Base-by-base conservation (phyloP, 2,113 vertebrate species). In the Pelvicachromis taeniatus region DNA sequence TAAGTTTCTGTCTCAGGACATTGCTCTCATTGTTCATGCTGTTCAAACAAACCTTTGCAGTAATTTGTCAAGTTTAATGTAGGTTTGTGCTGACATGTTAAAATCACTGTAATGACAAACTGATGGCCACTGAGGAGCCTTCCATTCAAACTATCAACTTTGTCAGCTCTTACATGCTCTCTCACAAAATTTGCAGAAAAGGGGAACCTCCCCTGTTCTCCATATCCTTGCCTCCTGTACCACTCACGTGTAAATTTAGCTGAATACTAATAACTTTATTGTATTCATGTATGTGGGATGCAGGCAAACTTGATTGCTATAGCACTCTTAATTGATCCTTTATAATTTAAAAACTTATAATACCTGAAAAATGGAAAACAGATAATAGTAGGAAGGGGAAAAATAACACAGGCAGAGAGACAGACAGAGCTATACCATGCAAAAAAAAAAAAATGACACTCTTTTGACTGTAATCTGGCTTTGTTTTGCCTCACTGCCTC, bases 31-130 rank as follows among this genome's bases (percentile, higher is more conserved):
- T 56, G 78, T 87, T 91, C 81, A 90, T 3, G 80, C 82, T 31
- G 84, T 81, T 85, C 31, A 13, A 78, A 38, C 19, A 65, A 81
- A 77, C 80, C 82, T 91, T 63, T n/a, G 8, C 53, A 53, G 50
- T 35, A n/a, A 56, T 90, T 85, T 77, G 54, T 86, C 83, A 61
- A 26, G 4, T 85, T 50, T 59, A 79, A 83, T 78, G 54, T 75
- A 42, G 79, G 45, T 53, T 65, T 40, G 50, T 81, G 29, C 42
- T 85, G 78, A 82, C 84, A 82, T 82, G 38, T 88, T 78, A 87
- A 4, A 54, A 53, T 6, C 40, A 58, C n/a, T 78, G 52, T 87
- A 90, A 88, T 55, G 35, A 85, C 63, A 88, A 89, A 75, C 87
- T 1, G 78, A 83, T 83, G 83, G 50, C 19, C 50, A 80, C 40